phyloP scores from a whole-genome alignment of 2,888 invertebrate genomes.

The Bibio marci region DNA sequence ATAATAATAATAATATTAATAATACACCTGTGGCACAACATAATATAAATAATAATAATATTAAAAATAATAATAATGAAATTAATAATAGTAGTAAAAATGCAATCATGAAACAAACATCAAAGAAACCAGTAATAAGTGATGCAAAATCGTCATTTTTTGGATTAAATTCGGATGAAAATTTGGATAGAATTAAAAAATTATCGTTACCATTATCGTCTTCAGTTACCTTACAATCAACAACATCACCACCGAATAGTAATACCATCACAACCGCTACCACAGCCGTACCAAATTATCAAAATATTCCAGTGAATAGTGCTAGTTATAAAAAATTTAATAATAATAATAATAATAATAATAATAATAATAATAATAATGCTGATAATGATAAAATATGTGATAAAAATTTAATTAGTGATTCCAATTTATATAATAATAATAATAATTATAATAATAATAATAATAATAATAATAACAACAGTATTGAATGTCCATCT shows the following conservation, averaged over 20 bases:
- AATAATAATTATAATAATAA: neutral
- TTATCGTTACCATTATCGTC: neutral
- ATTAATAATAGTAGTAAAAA: neutral
- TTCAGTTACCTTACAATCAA: neutral
- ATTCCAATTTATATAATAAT: neutral
- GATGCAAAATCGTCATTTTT: conserved; percentile 29
- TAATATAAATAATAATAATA: neutral
- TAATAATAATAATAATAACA: neutral
- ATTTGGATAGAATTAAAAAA: neutral
- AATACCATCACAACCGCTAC: conserved; percentile 9
- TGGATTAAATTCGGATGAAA: conserved; percentile 12
- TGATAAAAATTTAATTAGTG: neutral
- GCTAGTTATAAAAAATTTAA: conserved; percentile 15
- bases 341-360: neutral
- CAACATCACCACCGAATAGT: neutral
- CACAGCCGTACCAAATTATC: conserved; percentile 17
- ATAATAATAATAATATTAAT: no score
- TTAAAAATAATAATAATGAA: neutral
- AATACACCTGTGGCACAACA: no score
- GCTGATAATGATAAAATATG: no score
- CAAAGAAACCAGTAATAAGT: conserved; percentile 22
- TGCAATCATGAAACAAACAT: neutral
- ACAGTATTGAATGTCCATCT: no score
- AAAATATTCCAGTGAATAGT: conserved; percentile 21
- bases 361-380: no score